These are phyloP conservation scores for Spea hammondii DNA, from an alignment of 2,797 vertebrate species.

Conservation along the genomic window DNA sequence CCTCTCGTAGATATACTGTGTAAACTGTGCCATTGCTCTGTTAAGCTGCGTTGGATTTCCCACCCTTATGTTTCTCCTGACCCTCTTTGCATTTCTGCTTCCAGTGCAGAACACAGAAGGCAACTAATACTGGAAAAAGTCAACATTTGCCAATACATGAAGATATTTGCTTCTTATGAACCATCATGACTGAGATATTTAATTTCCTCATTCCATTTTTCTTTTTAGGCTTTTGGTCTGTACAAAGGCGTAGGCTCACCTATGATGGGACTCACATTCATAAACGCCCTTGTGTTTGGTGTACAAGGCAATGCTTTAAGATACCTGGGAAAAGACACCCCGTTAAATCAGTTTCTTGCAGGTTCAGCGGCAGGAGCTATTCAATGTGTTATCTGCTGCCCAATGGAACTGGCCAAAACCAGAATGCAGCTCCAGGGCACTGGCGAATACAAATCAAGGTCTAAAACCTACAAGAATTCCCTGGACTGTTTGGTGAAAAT, in stretches of 20 bases:
- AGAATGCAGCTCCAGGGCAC: conserved; percentile 96
- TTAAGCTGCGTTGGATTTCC: no score
- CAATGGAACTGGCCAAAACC: conserved; percentile 97
- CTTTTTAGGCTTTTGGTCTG: conserved; percentile 79
- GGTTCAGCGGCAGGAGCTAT: conserved; percentile 89
- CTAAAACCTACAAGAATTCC: conserved; percentile 88
- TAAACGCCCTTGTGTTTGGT: conserved; percentile 95
- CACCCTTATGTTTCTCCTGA: no score
- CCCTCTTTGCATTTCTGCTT: no score
- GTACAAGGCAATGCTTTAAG: conserved; percentile 91
- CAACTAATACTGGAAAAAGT: no score
- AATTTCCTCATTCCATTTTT: background rate
- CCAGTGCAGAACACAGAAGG: no score
- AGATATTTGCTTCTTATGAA: background rate
- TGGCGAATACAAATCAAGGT: conserved; percentile 79
- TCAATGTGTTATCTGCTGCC: conserved; percentile 93
- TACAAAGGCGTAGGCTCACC: conserved; percentile 97
- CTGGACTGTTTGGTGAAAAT: conserved; percentile 89
- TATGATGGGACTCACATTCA: conserved; percentile 98
- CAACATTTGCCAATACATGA: background rate
- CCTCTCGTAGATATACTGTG: no score
- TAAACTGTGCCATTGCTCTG: no score
- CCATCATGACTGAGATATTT: background rate
- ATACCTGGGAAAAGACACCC: conserved; percentile 81
- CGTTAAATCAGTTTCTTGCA: conserved; percentile 88